Conservation (phyloP, 2,888 invertebrate species). For the Eupithecia vulgata region DNA sequence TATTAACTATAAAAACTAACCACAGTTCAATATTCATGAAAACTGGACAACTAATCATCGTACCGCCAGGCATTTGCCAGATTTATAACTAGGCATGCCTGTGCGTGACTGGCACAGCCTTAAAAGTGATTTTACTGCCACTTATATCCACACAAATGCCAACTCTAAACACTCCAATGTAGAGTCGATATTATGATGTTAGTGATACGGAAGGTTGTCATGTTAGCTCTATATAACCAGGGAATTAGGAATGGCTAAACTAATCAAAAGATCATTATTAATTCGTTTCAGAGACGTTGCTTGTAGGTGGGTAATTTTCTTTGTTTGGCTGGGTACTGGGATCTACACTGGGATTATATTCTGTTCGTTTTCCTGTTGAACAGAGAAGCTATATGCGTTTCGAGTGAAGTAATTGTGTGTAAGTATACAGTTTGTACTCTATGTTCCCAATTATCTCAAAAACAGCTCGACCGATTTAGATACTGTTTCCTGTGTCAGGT, state of each 20-base stretch:
- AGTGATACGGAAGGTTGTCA: constrained; percentile 63
- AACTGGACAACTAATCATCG: constrained; percentile 47
- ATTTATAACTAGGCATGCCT: constrained; percentile 59
- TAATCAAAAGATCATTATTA: constrained; percentile 75
- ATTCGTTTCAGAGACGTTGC: constrained; percentile 55
- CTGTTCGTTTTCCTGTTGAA: background rate
- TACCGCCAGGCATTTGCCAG: constrained; percentile 69
- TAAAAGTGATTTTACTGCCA: constrained; percentile 75
- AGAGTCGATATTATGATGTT: constrained; percentile 56
- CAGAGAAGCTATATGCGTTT: too few species aligned
- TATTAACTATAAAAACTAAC: background rate
- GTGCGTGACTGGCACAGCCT: constrained; percentile 74
- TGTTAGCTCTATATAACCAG: constrained; percentile 71
- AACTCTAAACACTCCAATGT: constrained; percentile 54
- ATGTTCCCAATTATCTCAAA: too few species aligned
- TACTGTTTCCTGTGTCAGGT: too few species aligned
- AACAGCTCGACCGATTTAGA: too few species aligned
- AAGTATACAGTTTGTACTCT: too few species aligned
- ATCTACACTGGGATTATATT: background rate
- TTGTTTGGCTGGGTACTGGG: constrained; percentile 10
- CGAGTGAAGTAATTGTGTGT: too few species aligned
- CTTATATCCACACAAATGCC: constrained; percentile 56
- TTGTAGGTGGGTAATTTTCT: constrained; percentile 38
- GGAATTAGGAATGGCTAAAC: constrained; percentile 72
- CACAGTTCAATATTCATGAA: constrained; percentile 22